Conservation (phyloP, 2,888 invertebrate genomes). For the Cyrtodaria siliqua region DNA sequence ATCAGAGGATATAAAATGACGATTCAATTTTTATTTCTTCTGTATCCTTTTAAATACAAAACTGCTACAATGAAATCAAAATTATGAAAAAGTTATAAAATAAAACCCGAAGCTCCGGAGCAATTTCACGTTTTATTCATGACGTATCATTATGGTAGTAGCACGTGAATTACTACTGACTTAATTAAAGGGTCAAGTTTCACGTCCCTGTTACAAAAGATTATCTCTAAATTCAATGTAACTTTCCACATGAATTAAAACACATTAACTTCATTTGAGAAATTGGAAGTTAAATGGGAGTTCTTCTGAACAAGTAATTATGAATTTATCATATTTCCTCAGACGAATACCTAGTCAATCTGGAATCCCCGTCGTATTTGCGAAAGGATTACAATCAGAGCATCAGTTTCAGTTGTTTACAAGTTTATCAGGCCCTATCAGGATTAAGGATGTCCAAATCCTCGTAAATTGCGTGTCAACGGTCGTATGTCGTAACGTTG, state of each 20-base stretch:
- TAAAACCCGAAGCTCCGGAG: conserved; percentile 31
- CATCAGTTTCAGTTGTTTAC: not conserved
- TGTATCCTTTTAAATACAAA: conserved; percentile 1
- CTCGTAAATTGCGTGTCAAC: too few relatives aligned
- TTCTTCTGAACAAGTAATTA: conserved; percentile 32
- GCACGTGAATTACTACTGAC: not conserved
- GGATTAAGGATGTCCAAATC: too few relatives aligned
- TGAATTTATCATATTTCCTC: conserved; percentile 43
- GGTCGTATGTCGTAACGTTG: too few relatives aligned
- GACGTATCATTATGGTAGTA: conserved; percentile 7
- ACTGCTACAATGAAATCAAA: conserved; percentile 7
- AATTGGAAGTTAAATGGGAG: conserved; percentile 22
- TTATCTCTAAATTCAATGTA: conserved; percentile 42
- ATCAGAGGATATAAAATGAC: conserved; percentile 3
- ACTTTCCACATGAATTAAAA: conserved; percentile 35
- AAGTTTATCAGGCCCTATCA: too few relatives aligned
- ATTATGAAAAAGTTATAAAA: conserved; percentile 32
- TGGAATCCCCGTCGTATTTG: not conserved
- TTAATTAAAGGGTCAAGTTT: conserved; percentile 43
- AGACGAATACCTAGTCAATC: not conserved
- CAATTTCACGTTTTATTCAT: conserved; percentile 5
- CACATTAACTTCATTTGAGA: conserved; percentile 37
- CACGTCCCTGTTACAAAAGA: conserved; percentile 33
- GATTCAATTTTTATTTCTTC: conserved; percentile 22
- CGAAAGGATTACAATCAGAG: not conserved